These are phyloP conservation scores for Ciconia stormi DNA, from an alignment of 2,113 vertebrate species.

Conservation along the genomic window DNA sequence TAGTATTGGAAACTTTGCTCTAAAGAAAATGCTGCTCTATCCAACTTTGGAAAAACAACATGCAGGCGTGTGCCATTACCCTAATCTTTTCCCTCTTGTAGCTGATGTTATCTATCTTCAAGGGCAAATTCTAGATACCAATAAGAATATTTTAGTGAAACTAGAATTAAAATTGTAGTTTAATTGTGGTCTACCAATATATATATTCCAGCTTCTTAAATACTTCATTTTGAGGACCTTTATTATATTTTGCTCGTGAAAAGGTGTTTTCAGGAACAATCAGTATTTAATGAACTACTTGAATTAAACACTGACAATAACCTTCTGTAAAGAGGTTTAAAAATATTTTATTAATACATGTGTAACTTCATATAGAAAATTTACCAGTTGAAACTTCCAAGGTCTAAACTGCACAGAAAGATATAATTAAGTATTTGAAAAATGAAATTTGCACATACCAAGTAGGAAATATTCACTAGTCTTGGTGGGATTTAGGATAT, in stretches of 20 bases:
- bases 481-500: not conserved
- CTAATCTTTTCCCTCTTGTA: not conserved
- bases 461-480: not conserved
- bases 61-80: not conserved
- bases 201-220: not conserved
- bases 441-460: not conserved
- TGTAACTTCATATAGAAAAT: not conserved
- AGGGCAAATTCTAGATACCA: not conserved
- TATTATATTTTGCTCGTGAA: not conserved
- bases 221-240: not conserved
- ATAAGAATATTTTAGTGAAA: not conserved
- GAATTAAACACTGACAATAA: not conserved
- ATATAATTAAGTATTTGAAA: not conserved
- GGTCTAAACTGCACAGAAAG: not conserved
- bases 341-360: not conserved
- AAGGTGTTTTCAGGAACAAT: not conserved
- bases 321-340: not conserved
- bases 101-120: not conserved
- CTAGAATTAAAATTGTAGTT: not conserved
- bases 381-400: not conserved
- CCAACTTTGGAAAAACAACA: not conserved
- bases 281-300: not conserved
- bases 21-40: not conserved
- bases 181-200: not conserved
- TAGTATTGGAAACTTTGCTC: not conserved